Conservation (phyloP, 2,113 vertebrate genomes). For the Saiga tatarica region DNA sequence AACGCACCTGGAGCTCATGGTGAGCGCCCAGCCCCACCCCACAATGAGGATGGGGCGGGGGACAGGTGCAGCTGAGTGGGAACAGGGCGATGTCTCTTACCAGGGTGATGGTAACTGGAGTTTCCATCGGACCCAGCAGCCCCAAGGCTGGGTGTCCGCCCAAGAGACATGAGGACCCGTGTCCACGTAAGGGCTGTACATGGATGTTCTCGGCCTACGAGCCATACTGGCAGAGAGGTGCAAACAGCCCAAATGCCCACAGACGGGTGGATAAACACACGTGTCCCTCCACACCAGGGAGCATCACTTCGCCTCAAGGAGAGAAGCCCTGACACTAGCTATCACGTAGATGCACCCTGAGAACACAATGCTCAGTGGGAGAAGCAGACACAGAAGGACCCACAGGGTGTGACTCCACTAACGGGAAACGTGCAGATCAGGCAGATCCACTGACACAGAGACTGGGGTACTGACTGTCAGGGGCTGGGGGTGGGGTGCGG, state of each 20-base stretch:
- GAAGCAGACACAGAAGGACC: neutral
- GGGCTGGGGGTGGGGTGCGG: no score
- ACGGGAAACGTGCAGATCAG: fast-evolving
- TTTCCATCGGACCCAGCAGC: neutral
- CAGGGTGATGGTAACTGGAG: no score
- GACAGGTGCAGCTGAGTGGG: fast-evolving
- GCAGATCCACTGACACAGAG: neutral
- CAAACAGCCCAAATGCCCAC: fast-evolving
- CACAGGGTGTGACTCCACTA: neutral
- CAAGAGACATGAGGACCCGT: fast-evolving
- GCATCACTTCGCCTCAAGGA: fast-evolving
- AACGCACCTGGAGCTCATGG: no score
- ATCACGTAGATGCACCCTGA: fast-evolving
- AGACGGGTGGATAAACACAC: fast-evolving
- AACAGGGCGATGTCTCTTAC: neutral
- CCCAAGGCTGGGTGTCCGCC: neutral
- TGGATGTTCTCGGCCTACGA: fast-evolving
- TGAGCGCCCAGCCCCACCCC: fast-evolving
- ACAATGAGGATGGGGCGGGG: neutral
- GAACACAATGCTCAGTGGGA: fast-evolving
- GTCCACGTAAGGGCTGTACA: fast-evolving
- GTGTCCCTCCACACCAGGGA: fast-evolving
- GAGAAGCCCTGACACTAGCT: fast-evolving
- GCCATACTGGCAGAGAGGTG: fast-evolving
- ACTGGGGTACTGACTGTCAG: neutral